Conservation (phyloP, 2,888 invertebrate genomes). For the Aspidiotus rigidus region DNA sequence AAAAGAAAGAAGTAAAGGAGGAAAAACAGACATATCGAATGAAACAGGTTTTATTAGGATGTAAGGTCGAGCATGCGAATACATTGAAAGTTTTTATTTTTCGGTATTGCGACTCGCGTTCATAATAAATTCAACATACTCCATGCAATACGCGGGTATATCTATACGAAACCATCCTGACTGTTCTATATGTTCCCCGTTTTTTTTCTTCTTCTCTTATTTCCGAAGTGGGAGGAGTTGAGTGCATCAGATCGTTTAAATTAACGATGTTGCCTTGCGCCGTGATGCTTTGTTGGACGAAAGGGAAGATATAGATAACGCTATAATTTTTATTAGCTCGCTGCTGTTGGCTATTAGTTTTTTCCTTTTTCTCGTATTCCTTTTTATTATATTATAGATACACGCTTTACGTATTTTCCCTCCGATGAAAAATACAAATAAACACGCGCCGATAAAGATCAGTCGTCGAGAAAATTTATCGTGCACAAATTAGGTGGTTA, state of each 20-base stretch:
- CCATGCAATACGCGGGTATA: background rate
- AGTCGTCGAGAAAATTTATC: constrained; percentile 20
- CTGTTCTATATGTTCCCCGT: constrained; percentile 15
- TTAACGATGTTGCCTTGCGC: constrained; percentile 29
- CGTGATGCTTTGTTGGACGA: constrained; percentile 30
- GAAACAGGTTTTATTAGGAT: constrained; percentile 26
- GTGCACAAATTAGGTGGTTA: constrained; percentile 17
- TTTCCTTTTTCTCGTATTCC: background rate
- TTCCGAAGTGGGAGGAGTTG: constrained; percentile 28
- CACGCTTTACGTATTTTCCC: constrained; percentile 1
- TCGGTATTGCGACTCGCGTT: constrained; percentile 8
- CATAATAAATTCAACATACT: constrained; percentile 27
- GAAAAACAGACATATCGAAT: background rate
- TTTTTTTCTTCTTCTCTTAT: constrained; percentile 8
- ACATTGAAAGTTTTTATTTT: constrained; percentile 16
- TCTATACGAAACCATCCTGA: constrained; percentile 3
- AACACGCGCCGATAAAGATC: constrained; percentile 22
- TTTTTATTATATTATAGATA: background rate
- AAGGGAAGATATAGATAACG: constrained; percentile 32
- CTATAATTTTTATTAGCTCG: constrained; percentile 31
- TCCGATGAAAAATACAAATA: constrained; percentile 7
- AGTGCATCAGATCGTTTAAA: constrained; percentile 32
- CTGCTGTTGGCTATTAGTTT: constrained; percentile 33
- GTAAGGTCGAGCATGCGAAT: constrained; percentile 14
- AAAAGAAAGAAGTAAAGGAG: background rate